Conservation (phyloP, 2,888 invertebrate genomes). For the Athalia circularis region DNA sequence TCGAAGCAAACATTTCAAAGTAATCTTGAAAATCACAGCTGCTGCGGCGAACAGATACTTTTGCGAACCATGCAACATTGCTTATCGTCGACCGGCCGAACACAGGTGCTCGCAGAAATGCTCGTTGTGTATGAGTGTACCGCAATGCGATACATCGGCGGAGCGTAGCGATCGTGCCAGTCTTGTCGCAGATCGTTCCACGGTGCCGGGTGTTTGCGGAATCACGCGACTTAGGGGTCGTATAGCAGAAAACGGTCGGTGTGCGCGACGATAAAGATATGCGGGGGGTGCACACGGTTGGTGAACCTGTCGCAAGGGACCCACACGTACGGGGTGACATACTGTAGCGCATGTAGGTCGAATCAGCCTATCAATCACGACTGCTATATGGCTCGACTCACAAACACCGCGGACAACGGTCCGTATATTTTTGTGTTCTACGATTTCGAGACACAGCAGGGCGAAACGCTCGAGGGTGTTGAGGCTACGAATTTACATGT, state of each 20-base stretch:
- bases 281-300: not conserved
- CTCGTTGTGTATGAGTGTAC: not conserved
- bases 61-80: conserved; percentile 6
- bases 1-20: not conserved
- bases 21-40: conserved; percentile 2
- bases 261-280: not conserved
- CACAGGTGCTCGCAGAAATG: conserved; percentile 2
- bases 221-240: not conserved
- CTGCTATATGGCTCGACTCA: not conserved
- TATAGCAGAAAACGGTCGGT: not conserved
- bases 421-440: conserved; percentile 1
- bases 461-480: not conserved
- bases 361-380: not conserved
- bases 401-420: no score
- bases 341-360: not conserved
- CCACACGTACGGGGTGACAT: not conserved
- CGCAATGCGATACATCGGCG: not conserved
- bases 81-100: not conserved
- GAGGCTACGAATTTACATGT: not conserved
- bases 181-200: not conserved
- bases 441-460: conserved; percentile 19
- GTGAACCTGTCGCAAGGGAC: not conserved
- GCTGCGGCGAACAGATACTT: conserved; percentile 57
- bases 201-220: not conserved
- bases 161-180: not conserved